Conservation (phyloP, 2,113 vertebrate genomes). For the Argyrosomus japonicus region DNA sequence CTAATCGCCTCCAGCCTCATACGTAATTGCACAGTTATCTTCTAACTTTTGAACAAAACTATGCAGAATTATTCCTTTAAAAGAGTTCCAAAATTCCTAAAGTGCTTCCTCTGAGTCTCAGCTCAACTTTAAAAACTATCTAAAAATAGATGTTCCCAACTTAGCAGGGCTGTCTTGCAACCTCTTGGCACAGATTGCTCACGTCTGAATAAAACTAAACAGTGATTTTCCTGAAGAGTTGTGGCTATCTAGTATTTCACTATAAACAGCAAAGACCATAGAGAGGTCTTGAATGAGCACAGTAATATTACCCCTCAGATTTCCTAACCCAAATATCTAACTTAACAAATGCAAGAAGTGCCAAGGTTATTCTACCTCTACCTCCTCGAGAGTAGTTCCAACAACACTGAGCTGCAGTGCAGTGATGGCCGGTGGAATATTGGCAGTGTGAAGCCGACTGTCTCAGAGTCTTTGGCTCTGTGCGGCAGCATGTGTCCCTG, state of each 20-base stretch:
- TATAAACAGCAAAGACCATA: not conserved
- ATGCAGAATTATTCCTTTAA: not conserved
- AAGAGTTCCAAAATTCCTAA: not conserved
- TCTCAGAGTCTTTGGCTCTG: slow-evolving; percentile 55
- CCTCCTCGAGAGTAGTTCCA: not conserved
- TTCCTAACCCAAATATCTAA: too few species aligned
- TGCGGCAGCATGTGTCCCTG: slow-evolving; percentile 56
- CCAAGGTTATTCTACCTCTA: not conserved
- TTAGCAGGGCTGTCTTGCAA: not conserved
- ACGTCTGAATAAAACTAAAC: not conserved
- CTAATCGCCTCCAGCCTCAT: not conserved
- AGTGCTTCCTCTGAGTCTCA: not conserved
- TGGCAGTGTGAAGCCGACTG: slow-evolving; percentile 38
- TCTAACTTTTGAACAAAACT: not conserved
- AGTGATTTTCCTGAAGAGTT: not conserved
- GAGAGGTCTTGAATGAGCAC: not conserved
- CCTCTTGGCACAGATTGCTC: not conserved
- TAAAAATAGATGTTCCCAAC: not conserved
- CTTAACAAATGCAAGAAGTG: not conserved
- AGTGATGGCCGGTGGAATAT: slow-evolving; percentile 61
- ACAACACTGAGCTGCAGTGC: slow-evolving; percentile 35
- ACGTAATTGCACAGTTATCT: too few species aligned
- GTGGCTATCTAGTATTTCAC: not conserved
- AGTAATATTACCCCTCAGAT: not conserved
- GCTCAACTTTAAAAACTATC: too few species aligned